These are phyloP conservation scores for Drosophila parabipectinata DNA, from an alignment of 1,140 invertebrate genomes.

Conservation along the genomic window DNA sequence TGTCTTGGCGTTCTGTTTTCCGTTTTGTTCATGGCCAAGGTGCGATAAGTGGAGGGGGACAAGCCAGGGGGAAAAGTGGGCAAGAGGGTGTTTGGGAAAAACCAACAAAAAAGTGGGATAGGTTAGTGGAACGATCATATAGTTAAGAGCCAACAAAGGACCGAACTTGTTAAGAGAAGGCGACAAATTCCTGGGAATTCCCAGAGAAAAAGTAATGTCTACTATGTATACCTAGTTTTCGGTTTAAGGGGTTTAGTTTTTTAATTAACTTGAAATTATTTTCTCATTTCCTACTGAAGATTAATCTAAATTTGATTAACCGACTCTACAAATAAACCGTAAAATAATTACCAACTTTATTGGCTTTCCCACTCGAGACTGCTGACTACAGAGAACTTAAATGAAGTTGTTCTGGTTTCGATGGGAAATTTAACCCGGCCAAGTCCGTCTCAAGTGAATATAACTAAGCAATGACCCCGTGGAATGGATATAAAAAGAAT, in stretches of 20 bases:
- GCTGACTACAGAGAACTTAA: not conserved
- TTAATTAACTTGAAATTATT: not conserved
- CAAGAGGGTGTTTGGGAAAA: slow-evolving; percentile 27
- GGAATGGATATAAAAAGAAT: slow-evolving; percentile 26
- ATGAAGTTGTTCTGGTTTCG: slow-evolving; percentile 8
- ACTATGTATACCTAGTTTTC: not conserved
- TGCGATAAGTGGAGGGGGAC: slow-evolving; percentile 31
- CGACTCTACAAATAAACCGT: not conserved
- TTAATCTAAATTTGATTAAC: not conserved
- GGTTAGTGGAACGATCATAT: slow-evolving; percentile 51
- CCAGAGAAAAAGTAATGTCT: not conserved
- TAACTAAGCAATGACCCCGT: slow-evolving; percentile 70
- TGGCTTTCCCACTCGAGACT: slow-evolving; percentile 12
- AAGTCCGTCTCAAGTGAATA: slow-evolving; percentile 39
- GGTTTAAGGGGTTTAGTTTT: not conserved
- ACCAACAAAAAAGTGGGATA: slow-evolving; percentile 63
- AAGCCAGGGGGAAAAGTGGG: not conserved
- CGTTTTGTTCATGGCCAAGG: slow-evolving; percentile 46
- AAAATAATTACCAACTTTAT: not conserved
- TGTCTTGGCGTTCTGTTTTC: slow-evolving; percentile 7
- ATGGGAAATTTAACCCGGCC: slow-evolving; percentile 21
- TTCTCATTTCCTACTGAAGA: not conserved
- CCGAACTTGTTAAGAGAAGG: not conserved
- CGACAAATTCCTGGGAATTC: slow-evolving; percentile 5
- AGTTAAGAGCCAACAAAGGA: slow-evolving; percentile 12